Evolutionary conservation across 2,113 vertebrate genomes (phyloP).

Genomic region (Corynorhinus townsendii): DNA sequence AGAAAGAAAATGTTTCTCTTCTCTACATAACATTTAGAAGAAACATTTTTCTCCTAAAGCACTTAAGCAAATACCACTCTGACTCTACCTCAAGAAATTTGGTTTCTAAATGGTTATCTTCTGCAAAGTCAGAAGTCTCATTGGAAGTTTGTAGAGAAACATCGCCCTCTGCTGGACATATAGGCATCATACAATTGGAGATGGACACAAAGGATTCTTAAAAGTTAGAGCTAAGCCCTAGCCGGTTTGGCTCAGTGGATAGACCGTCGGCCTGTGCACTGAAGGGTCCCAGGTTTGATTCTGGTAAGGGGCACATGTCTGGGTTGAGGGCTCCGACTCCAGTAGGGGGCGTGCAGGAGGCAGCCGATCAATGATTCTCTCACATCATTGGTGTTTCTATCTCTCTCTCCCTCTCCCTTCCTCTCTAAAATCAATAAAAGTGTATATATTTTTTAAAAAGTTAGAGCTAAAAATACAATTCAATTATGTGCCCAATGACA

Average conservation of each 20-base stretch:
- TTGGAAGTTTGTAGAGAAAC: slow-evolving; percentile 62
- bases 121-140: background rate
- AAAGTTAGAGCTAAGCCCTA: background rate
- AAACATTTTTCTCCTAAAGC: background rate
- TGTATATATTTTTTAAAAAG: no score
- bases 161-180: slow-evolving; percentile 77
- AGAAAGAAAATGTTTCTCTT: background rate
- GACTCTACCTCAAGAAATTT: background rate
- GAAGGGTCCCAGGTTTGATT: no score
- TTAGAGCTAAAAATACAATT: background rate
- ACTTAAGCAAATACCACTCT: background rate
- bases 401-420: no score
- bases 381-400: no score
- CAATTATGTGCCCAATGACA: background rate
- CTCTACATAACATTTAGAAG: background rate
- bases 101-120: background rate
- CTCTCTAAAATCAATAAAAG: no score
- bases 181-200: background rate
- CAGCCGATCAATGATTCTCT: no score
- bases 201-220: background rate
- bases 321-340: no score
- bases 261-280: no score
- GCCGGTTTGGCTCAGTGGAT: no score
- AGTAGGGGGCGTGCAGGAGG: no score
- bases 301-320: no score